Percentiles rank a stretch among this genome's conserved stretches.
Conservation (phyloP, 2,113 vertebrate genomes). For the Zosterops japonicus region DNA sequence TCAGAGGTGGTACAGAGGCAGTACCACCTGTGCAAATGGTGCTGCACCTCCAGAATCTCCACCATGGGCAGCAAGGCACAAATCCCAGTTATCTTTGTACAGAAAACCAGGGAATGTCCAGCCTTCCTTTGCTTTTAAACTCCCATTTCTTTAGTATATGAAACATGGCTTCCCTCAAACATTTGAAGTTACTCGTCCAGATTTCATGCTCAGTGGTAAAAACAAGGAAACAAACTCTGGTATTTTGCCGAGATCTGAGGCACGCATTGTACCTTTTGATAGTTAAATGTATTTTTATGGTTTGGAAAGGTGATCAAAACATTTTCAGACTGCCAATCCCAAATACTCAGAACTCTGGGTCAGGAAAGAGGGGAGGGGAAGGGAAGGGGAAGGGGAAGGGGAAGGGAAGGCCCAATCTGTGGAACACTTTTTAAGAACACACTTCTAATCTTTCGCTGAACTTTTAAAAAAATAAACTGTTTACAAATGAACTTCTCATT, state of each 20-base stretch:
- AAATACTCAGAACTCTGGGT: background rate
- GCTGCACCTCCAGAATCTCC: background rate
- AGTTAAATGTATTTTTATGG: background rate
- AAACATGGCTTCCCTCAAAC: background rate
- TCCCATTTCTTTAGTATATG: background rate
- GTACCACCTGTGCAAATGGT: background rate
- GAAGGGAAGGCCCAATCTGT: accelerated
- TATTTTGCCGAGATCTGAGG: background rate
- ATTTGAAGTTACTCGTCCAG: background rate
- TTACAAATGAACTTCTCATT: constrained; percentile 30
- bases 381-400: no score
- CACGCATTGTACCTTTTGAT: background rate
- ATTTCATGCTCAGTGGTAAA: background rate
- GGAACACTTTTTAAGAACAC: background rate
- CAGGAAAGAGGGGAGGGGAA: no score
- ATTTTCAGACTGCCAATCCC: background rate
- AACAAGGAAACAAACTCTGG: background rate
- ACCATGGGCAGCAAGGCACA: background rate
- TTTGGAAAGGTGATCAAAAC: background rate
- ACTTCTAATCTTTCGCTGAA: background rate
- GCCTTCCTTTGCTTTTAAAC: background rate
- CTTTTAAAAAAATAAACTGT: background rate
- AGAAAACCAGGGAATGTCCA: background rate
- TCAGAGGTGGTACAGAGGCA: background rate
- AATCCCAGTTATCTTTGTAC: background rate